These are phyloP conservation scores for Thereva unica DNA, from an alignment of 2,888 invertebrate species.

Conservation along the genomic window DNA sequence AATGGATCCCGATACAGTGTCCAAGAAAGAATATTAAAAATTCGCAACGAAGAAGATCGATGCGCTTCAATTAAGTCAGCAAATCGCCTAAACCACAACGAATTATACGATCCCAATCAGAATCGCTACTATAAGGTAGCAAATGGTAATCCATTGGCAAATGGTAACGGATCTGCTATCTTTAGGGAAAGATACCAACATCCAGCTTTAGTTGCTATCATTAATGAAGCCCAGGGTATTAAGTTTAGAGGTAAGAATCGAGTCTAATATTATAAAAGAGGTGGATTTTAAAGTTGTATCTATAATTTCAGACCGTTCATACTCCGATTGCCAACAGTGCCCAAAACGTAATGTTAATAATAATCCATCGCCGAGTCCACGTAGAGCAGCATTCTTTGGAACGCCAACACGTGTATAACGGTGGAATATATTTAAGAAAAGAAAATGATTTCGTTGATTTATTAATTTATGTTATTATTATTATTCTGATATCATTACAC, in stretches of 20 bases:
- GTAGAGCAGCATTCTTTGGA: constrained; percentile 50
- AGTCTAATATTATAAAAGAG: neutral
- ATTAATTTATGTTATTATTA: neutral
- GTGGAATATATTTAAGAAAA: constrained; percentile 43
- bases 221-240: constrained; percentile 56
- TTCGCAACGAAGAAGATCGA: constrained; percentile 57
- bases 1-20: constrained; percentile 55
- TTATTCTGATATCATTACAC: too few relatives aligned
- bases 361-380: constrained; percentile 47
- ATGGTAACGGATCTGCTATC: constrained; percentile 51
- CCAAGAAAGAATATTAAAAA: constrained; percentile 56
- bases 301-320: constrained; percentile 62
- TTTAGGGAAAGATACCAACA: constrained; percentile 57
- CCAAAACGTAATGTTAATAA: constrained; percentile 49
- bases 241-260: constrained; percentile 55
- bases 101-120: constrained; percentile 56
- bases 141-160: constrained; percentile 34
- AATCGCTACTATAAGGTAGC: constrained; percentile 53
- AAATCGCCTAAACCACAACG: constrained; percentile 53
- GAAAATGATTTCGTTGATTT: neutral
- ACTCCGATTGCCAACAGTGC: constrained; percentile 63
- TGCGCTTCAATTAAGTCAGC: constrained; percentile 52
- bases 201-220: constrained; percentile 57
- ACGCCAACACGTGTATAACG: constrained; percentile 58
- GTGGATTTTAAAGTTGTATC: constrained; percentile 9